Evolutionary conservation across 1,140 invertebrate species (phyloP), one percentile per base, ranked within the genome.

Genomic region (Asobara japonica): DNA sequence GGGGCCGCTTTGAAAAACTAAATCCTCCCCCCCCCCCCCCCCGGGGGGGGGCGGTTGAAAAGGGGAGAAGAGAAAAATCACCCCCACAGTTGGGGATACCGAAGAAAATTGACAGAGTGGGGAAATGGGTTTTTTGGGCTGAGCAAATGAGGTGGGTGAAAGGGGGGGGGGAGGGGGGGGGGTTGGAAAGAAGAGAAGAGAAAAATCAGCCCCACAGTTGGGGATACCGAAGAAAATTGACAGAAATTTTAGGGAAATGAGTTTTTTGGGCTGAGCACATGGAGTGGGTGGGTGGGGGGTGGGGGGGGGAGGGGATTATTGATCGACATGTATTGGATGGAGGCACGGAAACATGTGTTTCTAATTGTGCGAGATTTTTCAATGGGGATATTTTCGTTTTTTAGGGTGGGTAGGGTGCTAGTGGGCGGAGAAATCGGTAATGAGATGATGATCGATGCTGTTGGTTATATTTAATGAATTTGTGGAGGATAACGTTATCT

Each of bases 1-100:
- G n/a, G n/a, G n/a, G n/a, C n/a, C 20, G 30, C 38, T 62, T 70
- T 62, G 51, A 56, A 65, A 65, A 65, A 33, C 64, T 62, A 62
- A 65, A 65, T 38, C 64, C n/a, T n/a, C n/a, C n/a, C n/a, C n/a
- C n/a, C n/a, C n/a, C n/a, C n/a, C n/a, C n/a, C n/a, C 38, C 64
- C 64, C 18, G 29, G 51, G 51, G 51, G 51, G 51, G n/a, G 41
- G 18, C n/a, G 18, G 41, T 16, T 11, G 5, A 1, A 45, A 45
- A 16, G 41, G 22, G 18, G 25, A 27, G 4, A 4, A 18, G 20
- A 56, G 51, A 56, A 56, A 56, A n/a, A 18, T 56, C 22, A 56
- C 11, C 51, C 51, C 20, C 22, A 3, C 22, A 10, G 18, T 56
- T 25, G 18, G 22, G 51, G 51, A 27, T 56, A 56, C 22, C 51